Evolutionary conservation across 1,140 invertebrate species (phyloP), one percentile per base, ranked within the genome.

Genomic region (Conopomorpha cramerella): DNA sequence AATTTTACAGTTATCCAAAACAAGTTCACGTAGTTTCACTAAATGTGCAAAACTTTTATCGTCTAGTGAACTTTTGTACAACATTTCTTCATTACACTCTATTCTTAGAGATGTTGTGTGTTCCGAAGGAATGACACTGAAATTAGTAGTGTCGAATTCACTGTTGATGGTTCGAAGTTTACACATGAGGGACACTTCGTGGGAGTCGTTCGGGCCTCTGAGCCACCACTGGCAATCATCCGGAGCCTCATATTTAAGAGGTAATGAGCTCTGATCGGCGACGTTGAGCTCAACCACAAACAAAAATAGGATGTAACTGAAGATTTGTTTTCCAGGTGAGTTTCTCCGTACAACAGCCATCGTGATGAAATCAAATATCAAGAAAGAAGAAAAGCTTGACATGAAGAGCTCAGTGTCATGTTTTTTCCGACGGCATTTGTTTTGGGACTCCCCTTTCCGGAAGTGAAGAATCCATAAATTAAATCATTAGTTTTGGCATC

Each of bases 1-100:
- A 56, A 96, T 76, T 76, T 93, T 92, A 81, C 93, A 96, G 55
- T 89, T 86, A 62, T 91, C 88, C 48, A 95, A 81, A 47, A 86
- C 82, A 38, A 95, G 80, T 59, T 89, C 87, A 51, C 86, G 81
- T 30, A 95, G 77, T 43, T 88, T 84, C 33, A 84, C 81, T 43
- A 95, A 73, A 71, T 93, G 90, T 8, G 86, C 79, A 50, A 95
- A 91, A 55, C 89, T 88, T 31, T 86, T 82, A 36, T 90, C 84
- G 56, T 92, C 85, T 49, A 91, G 68, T 27, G 84, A 83, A 56
- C 85, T 88, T 49, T 84, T 83, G 32, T 86, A 85, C 79, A 87
- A 84, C 37, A 89, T 83, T 36, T 85, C 81, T 49, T 88, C 82
- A 49, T 88, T 89, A 67, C 92, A 94, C 42, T 87, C 81, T 33